phyloP scores from a whole-genome alignment of 2,888 invertebrate genomes.

The Cryptophagus acutangulus region DNA sequence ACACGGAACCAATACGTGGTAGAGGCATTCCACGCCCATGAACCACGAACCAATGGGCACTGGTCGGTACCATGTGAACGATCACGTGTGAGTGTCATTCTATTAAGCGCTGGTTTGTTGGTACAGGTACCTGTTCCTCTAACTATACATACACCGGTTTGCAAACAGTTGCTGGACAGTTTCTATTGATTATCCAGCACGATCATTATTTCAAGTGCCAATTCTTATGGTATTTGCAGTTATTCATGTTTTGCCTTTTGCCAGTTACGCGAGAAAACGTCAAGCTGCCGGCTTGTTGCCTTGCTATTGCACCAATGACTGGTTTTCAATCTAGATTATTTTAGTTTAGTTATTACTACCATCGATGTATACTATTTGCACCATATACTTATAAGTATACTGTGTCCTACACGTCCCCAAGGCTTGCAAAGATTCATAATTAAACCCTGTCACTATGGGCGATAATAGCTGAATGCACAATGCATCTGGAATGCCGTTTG shows the following conservation, averaged over 20 bases:
- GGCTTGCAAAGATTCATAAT: too few species aligned
- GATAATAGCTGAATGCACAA: too few species aligned
- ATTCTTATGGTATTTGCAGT: constrained; percentile 30
- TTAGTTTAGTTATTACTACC: constrained; percentile 4
- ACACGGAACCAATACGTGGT: constrained; percentile 19
- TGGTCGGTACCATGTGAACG: constrained; percentile 28
- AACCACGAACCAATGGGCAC: constrained; percentile 29
- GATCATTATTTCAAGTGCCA: constrained; percentile 32
- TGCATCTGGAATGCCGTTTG: too few species aligned
- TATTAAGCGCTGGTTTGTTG: constrained; percentile 19
- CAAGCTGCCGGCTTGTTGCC: too few species aligned
- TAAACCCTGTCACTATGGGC: too few species aligned
- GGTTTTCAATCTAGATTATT: constrained; percentile 5
- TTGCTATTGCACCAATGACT: constrained; percentile 5
- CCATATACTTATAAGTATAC: too few species aligned
- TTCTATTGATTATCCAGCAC: constrained; percentile 33
- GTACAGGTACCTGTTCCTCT: too few species aligned
- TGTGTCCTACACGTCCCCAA: too few species aligned
- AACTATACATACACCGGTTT: too few species aligned
- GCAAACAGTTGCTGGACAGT: constrained; percentile 26
- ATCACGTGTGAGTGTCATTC: constrained; percentile 33
- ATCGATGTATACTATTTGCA: too few species aligned
- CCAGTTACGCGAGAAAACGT: background rate
- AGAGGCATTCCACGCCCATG: constrained; percentile 1
- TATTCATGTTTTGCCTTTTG: constrained; percentile 20